phyloP scores from a whole-genome alignment of 2,888 invertebrate species.

The Amiota mariae region DNA sequence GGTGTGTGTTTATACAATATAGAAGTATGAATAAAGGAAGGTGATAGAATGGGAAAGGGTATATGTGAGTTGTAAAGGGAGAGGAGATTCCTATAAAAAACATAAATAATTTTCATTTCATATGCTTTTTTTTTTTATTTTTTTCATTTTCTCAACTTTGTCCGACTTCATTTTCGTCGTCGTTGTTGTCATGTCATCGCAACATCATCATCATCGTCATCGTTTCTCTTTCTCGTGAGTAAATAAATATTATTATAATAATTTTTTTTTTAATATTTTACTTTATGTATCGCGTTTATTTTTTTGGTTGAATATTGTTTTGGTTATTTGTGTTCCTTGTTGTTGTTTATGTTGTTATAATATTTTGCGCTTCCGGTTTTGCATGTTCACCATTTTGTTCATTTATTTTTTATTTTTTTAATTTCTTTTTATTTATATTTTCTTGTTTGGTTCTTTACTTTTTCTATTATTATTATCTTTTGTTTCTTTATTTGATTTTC shows the following conservation, averaged over 20 bases:
- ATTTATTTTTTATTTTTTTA: background rate
- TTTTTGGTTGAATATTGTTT: background rate
- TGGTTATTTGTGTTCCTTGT: constrained; percentile 6
- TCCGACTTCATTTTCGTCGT: background rate
- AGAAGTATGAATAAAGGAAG: too few relatives aligned
- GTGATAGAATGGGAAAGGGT: background rate
- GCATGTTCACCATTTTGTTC: background rate
- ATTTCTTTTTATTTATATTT: too few relatives aligned
- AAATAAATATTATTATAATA: background rate
- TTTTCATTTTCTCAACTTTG: background rate
- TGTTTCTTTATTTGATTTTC: background rate
- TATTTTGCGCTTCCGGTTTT: constrained; percentile 24
- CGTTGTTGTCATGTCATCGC: background rate
- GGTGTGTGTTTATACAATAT: too few relatives aligned
- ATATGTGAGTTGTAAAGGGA: background rate
- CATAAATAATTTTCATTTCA: constrained; percentile 16
- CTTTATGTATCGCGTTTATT: too few relatives aligned
- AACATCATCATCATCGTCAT: background rate
- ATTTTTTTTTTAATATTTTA: background rate
- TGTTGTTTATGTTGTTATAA: constrained; percentile 22
- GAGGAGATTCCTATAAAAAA: background rate
- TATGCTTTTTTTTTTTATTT: background rate
- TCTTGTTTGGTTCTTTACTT: background rate
- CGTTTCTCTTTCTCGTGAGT: background rate
- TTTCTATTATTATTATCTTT: background rate